Evolutionary conservation across 2,113 vertebrate species (phyloP), one percentile per base, ranked within the genome.

Genomic region (Pteropus alecto): DNA sequence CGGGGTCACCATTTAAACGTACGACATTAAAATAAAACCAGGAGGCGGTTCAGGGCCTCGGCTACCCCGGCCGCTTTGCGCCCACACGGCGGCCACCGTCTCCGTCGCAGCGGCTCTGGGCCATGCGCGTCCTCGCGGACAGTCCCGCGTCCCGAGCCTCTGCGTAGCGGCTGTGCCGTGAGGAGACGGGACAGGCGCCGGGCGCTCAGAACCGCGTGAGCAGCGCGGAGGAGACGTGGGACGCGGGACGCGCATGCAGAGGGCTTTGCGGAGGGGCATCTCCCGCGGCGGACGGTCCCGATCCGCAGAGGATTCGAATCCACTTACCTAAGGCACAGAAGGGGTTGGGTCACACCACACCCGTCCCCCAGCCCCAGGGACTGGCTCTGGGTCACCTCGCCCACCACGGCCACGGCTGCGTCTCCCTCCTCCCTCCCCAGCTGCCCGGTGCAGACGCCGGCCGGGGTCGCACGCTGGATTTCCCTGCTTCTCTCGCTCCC

Each of bases 31-130:
- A 43, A 41, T 21, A 33, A 41, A 86, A 10, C 35, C 7, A 4
- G 43, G 7, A 43, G 43, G 7, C 43, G 43, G 43, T 13, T 26
- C 41, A 10, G 71, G 0, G 63, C 61, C 51, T 81, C 30, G 0
- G 0, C 0, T 2, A 13, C 3, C 0, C 38, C 0, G 0, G 21
- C 15, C 15, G 3, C 0, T 11, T 8, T 18, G 0, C 1, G 7
- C 43, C 43, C 43, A 43, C 43, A 5, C 43, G 6, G 0, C 9
- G 41, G 67, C 73, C 54, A 5, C 63, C 2, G 0, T 16, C 1
- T 10, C 0, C 6, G 26, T 7, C 5, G 24, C 38, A 0, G 21
- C 7, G 3, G 41, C 1, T 60, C 79, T 58, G 19, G 48, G 54
- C 21, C 6, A 2, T 1, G 4, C 10, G n/a, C 41, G 0, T 5